phyloP scores from a whole-genome alignment of 2,888 invertebrate genomes.

The Heliconius sara region DNA sequence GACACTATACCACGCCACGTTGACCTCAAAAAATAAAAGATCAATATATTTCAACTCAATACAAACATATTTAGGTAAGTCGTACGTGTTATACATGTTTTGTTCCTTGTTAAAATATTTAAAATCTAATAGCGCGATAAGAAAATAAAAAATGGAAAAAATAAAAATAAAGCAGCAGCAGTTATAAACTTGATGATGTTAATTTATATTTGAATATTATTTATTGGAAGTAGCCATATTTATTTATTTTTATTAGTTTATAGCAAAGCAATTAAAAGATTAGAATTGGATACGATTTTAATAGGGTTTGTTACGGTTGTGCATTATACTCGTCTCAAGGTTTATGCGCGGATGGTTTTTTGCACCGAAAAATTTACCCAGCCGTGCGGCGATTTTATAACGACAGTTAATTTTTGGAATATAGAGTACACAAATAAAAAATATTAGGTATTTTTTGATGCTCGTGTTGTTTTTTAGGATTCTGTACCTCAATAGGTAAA shows the following conservation, averaged over 20 bases:
- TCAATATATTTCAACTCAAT: neutral
- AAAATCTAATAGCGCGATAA: conserved; percentile 17
- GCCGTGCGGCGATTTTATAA: neutral
- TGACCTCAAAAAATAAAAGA: neutral
- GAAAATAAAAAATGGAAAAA: conserved; percentile 5
- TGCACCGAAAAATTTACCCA: conserved; percentile 3
- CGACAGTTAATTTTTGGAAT: neutral
- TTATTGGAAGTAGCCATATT: conserved; percentile 23
- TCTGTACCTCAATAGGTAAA: too few relatives aligned
- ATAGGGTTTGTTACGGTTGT: conserved; percentile 24
- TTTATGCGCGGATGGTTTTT: conserved; percentile 10
- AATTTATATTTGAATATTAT: conserved; percentile 25
- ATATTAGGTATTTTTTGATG: neutral
- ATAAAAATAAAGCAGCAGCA: conserved; percentile 6
- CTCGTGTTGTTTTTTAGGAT: too few relatives aligned
- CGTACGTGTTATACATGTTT: neutral
- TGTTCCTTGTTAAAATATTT: conserved; percentile 17
- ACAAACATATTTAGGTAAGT: neutral
- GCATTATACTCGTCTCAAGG: conserved; percentile 24
- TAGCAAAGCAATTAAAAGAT: conserved; percentile 28
- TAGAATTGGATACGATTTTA: conserved; percentile 27
- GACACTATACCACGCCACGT: neutral
- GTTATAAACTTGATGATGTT: conserved; percentile 14
- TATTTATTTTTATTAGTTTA: conserved; percentile 25
- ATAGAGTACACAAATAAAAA: neutral